Evolutionary conservation across 2,113 vertebrate genomes (phyloP).

Genomic region (Hippocampus comes): DNA sequence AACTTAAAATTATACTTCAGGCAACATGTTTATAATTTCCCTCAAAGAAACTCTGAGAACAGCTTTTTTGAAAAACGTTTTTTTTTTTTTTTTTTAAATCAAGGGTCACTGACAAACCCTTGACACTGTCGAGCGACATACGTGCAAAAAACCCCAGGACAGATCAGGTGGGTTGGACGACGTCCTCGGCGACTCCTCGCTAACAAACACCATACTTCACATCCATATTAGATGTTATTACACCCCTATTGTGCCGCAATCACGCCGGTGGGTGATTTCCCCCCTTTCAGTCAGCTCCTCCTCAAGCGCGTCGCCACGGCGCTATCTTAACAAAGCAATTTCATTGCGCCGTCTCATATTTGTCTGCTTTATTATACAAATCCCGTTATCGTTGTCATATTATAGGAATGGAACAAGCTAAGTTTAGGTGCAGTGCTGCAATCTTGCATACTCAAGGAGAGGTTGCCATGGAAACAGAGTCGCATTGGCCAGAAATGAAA

Average conservation of each 20-base stretch:
- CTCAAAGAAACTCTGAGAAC: neutral
- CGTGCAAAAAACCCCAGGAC: conserved; percentile 12
- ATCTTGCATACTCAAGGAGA: conserved; percentile 70
- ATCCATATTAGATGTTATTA: conserved; percentile 60
- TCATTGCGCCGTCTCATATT: conserved; percentile 34
- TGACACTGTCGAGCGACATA: conserved; percentile 18
- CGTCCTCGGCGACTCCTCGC: conserved; percentile 44
- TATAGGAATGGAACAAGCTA: conserved; percentile 58
- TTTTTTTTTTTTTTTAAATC: neutral
- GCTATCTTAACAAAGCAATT: conserved; percentile 30
- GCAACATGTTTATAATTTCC: too few species aligned
- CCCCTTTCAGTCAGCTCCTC: conserved; percentile 26
- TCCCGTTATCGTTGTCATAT: conserved; percentile 45
- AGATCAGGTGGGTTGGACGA: conserved; percentile 25
- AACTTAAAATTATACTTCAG: too few species aligned
- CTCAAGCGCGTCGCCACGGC: conserved; percentile 8
- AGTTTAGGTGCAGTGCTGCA: conserved; percentile 74
- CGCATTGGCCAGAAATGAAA: conserved; percentile 76
- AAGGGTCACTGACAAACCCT: neutral
- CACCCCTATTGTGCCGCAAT: conserved; percentile 49
- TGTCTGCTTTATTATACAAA: conserved; percentile 40
- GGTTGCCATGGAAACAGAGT: conserved; percentile 80
- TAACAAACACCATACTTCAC: conserved; percentile 49
- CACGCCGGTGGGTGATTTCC: conserved; percentile 25
- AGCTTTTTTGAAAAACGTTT: conserved; percentile 4